phyloP scores from a whole-genome alignment of 2,888 invertebrate genomes.

The Schizaphis graminum region DNA sequence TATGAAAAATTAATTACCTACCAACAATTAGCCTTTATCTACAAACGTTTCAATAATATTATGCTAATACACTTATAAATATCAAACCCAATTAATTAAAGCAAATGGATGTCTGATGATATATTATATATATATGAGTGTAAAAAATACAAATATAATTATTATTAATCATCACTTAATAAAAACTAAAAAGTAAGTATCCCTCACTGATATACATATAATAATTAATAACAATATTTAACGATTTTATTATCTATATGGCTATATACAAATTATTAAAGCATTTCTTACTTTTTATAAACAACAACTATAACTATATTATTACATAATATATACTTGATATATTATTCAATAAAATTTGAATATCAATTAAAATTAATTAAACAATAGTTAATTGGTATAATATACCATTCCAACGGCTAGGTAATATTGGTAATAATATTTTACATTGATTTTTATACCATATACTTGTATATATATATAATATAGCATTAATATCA shows the following conservation, averaged over 20 bases:
- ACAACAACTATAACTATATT: background rate
- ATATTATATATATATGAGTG: background rate
- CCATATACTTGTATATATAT: too few relatives aligned
- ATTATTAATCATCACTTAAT: slow-evolving; percentile 28
- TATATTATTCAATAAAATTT: background rate
- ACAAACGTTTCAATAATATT: slow-evolving; percentile 17
- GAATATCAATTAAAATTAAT: background rate
- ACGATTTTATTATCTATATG: background rate
- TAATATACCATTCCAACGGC: background rate
- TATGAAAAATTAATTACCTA: slow-evolving; percentile 24
- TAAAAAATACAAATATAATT: background rate
- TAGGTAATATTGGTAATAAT: background rate
- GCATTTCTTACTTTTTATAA: background rate
- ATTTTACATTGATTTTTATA: background rate
- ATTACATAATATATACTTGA: background rate
- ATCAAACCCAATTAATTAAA: slow-evolving; percentile 39
- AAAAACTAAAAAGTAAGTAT: slow-evolving; percentile 4
- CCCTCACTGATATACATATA: background rate
- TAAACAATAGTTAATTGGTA: background rate
- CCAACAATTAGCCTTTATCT: slow-evolving; percentile 9
- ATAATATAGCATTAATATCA: background rate
- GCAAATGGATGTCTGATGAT: slow-evolving; percentile 10
- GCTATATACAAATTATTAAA: background rate
- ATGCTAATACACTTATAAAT: slow-evolving; percentile 9
- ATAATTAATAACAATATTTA: background rate